These are phyloP conservation scores for Dysdera silvatica DNA, from an alignment of 1,140 invertebrate genomes.

Conservation along the genomic window DNA sequence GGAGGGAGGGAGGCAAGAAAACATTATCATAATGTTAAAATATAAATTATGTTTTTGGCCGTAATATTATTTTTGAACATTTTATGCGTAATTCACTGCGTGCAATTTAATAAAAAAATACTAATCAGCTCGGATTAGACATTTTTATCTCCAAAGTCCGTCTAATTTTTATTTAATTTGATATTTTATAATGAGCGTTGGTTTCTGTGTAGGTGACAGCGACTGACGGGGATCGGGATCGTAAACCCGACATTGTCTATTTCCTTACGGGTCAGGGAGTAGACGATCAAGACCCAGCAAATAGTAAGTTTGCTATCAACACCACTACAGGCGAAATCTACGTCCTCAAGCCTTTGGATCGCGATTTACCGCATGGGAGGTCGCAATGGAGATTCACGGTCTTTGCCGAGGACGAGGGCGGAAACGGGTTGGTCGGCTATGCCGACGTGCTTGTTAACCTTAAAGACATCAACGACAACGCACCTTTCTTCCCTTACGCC, in stretches of 20 bases:
- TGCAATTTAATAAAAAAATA: too few species aligned
- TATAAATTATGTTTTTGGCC: too few species aligned
- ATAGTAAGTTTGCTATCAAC: conserved; percentile 95
- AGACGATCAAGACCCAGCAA: conserved; percentile 80
- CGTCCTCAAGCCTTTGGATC: conserved; percentile 72
- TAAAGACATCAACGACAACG: conserved; percentile 97
- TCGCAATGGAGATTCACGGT: conserved; percentile 97
- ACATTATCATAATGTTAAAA: too few species aligned
- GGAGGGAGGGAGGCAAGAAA: too few species aligned
- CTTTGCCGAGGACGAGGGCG: conserved; percentile 91
- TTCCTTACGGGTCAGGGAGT: conserved; percentile 93
- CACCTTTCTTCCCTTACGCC: conserved; percentile 80
- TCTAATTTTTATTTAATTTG: too few species aligned
- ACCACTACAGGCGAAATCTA: conserved; percentile 87
- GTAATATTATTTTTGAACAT: too few species aligned
- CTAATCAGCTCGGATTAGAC: too few species aligned
- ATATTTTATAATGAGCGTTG: conserved; percentile 21
- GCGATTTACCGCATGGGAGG: conserved; percentile 89
- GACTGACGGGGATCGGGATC: conserved; percentile 88
- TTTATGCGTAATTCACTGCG: too few species aligned
- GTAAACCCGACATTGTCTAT: conserved; percentile 91
- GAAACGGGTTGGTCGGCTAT: conserved; percentile 88
- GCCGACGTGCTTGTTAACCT: conserved; percentile 94
- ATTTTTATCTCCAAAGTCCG: too few species aligned
- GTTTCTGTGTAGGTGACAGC: conserved; percentile 68